These are phyloP conservation scores for Malthinus seriepunctatus DNA, from an alignment of 2,888 invertebrate genomes.

Conservation along the genomic window DNA sequence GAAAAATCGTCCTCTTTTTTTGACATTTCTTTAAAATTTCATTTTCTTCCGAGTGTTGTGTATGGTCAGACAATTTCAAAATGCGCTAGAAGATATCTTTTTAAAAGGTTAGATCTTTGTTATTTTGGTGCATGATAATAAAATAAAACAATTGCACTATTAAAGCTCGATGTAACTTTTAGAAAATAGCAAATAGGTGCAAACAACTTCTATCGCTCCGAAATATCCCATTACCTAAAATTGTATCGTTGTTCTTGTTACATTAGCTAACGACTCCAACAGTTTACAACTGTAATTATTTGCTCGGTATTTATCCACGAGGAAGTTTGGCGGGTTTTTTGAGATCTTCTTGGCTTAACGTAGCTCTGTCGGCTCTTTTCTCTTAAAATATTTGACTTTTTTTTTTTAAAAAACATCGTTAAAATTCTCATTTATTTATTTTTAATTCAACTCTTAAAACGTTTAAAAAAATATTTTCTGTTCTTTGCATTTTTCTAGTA, in stretches of 20 bases:
- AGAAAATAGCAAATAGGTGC: conserved; percentile 3
- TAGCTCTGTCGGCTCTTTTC: conserved; percentile 12
- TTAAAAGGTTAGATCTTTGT: conserved; percentile 20
- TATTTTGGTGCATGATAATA: conserved; percentile 4
- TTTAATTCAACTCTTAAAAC: too few relatives aligned
- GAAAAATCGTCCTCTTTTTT: too few relatives aligned
- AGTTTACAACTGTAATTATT: conserved; percentile 22
- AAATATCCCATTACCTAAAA: conserved; percentile 22
- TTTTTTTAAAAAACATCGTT: neutral
- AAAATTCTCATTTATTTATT: neutral
- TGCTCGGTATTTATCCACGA: conserved; percentile 18
- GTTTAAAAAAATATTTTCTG: too few relatives aligned
- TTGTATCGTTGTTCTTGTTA: conserved; percentile 19
- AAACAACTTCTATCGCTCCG: conserved; percentile 12
- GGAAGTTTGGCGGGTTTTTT: conserved; percentile 23
- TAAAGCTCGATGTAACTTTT: neutral
- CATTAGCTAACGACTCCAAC: conserved; percentile 17
- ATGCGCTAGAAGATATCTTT: conserved; percentile 9
- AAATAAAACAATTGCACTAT: neutral
- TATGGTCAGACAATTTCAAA: neutral
- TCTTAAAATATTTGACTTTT: conserved; percentile 6
- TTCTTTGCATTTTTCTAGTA: too few relatives aligned
- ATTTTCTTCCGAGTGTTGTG: conserved; percentile 8
- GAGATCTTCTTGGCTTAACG: conserved; percentile 16
- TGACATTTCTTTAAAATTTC: too few relatives aligned